Evolutionary conservation across 2,888 invertebrate species (phyloP).

Genomic region (Plagiodera versicolora): DNA sequence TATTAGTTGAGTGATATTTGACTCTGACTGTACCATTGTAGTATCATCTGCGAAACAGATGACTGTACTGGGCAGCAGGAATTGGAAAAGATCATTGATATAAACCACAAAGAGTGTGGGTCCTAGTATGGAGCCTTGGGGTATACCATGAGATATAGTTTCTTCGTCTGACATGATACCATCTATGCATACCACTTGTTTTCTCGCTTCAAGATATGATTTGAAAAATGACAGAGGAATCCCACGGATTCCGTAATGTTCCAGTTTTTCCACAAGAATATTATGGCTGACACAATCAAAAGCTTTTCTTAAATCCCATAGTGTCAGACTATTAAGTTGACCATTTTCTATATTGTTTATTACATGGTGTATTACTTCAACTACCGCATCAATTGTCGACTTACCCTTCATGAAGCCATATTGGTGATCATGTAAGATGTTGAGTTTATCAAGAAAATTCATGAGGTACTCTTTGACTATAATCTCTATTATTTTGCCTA

Average conservation of each 20-base stretch:
- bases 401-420: not conserved
- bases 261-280: not conserved
- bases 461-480: no score
- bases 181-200: slow-evolving; percentile 8
- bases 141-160: not conserved
- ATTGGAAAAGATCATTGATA: not conserved
- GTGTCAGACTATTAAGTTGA: not conserved
- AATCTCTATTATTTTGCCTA: not conserved
- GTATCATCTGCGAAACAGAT: slow-evolving; percentile 6
- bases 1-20: not conserved
- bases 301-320: not conserved
- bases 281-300: not conserved
- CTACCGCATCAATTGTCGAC: not conserved
- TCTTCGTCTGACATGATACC: no score
- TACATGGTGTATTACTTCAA: not conserved
- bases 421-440: not conserved
- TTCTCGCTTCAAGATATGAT: not conserved
- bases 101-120: slow-evolving; percentile 3
- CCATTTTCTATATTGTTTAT: not conserved
- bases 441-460: not conserved
- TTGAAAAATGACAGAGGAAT: not conserved
- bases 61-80: not conserved
- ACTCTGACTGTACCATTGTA: not conserved
- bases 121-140: slow-evolving; percentile 3
- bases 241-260: not conserved